A percentile compares a stretch with the other conserved stretches of the same genome.
Evolutionary conservation across 1,140 invertebrate species (phyloP).

Genomic region (Cardiocondyla obscurior): DNA sequence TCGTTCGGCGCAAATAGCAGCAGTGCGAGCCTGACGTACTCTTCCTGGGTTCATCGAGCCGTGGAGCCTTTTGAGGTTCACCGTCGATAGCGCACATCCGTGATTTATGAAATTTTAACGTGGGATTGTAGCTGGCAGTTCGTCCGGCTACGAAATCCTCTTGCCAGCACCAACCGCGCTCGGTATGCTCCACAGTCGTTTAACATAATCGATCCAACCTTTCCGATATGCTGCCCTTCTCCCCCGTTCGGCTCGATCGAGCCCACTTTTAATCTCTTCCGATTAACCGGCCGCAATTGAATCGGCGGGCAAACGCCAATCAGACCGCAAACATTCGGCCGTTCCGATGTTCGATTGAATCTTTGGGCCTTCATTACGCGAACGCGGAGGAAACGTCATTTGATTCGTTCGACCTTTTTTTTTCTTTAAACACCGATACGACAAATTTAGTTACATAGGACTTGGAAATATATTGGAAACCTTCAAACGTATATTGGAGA

Average conservation of each 20-base stretch:
- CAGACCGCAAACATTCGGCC: conserved; percentile 57
- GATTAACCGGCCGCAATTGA: conserved; percentile 25
- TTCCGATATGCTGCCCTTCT: conserved; percentile 50
- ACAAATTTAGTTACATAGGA: conserved; percentile 23
- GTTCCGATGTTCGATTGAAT: conserved; percentile 56
- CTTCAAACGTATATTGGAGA: background rate
- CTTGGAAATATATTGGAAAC: conserved; percentile 32
- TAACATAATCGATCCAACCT: conserved; percentile 56
- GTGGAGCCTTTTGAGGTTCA: conserved; percentile 44
- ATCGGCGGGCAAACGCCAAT: conserved; percentile 26
- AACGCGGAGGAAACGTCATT: background rate
- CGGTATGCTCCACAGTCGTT: conserved; percentile 32
- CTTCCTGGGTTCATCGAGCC: conserved; percentile 14
- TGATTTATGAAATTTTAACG: conserved; percentile 69
- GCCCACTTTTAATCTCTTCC: conserved; percentile 66
- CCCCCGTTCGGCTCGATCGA: conserved; percentile 25
- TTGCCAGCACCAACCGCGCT: background rate
- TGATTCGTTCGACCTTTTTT: conserved; percentile 23
- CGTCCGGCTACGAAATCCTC: conserved; percentile 42
- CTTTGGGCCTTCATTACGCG: conserved; percentile 54
- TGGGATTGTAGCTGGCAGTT: conserved; percentile 46
- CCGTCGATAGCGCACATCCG: conserved; percentile 3
- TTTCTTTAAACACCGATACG: conserved; percentile 20
- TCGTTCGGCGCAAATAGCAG: conserved; percentile 25
- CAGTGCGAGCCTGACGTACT: background rate